Base-by-base conservation (phyloP, 2,888 invertebrate species). In the Himalopsyche tibetana region DNA sequence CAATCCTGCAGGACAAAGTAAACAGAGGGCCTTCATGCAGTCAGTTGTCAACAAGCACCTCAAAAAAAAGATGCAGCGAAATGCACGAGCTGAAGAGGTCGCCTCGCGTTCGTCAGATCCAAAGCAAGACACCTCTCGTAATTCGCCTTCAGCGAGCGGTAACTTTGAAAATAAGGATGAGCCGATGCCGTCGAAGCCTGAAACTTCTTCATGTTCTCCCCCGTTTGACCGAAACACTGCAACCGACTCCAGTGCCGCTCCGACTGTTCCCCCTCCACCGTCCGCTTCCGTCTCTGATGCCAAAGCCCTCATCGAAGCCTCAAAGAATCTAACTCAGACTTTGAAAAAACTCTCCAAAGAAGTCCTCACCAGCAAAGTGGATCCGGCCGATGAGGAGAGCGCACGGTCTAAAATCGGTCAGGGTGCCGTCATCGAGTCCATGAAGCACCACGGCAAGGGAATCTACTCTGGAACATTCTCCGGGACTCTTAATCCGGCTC, bases 381-480 rank as follows among this genome's bases (percentile, higher is more conserved):
- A 92, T 89, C 87, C 91, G 12, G 89, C 90, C 42, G 86, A 87
- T 69, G 88, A 89, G 56, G 94, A 94, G 89, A 90, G 93, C 0
- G 91, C 94, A 63, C 92, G 94, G 82, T 90, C 92, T 36, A 93
- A 92, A 88, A 91, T 92, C 83, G 92, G 92, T 84, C 92, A 93
- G 17, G 97, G 97, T 55, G 97, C 97, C 90, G 96, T 97, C 90
- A 97, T 97, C 91, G 97, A 97, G 91, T 97, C 97, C 90, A 97
- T 98, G 97, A 96, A 96, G 91, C 98, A 98, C 91, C 97, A 98
- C 90, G 97, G 98, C 89, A 97, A 97, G 91, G 98, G 98, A 89
- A 97, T 98, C 88, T 99, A 98, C 92, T 98, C 98, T 17, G 99
- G 99, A 89, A 98, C 98, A 88, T 99, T 99, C 92, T 98, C 98